A percentile compares a stretch with the other conserved stretches of the same genome.
phyloP scores from a whole-genome alignment of 2,797 vertebrate species.

The Gobio occitaniae region DNA sequence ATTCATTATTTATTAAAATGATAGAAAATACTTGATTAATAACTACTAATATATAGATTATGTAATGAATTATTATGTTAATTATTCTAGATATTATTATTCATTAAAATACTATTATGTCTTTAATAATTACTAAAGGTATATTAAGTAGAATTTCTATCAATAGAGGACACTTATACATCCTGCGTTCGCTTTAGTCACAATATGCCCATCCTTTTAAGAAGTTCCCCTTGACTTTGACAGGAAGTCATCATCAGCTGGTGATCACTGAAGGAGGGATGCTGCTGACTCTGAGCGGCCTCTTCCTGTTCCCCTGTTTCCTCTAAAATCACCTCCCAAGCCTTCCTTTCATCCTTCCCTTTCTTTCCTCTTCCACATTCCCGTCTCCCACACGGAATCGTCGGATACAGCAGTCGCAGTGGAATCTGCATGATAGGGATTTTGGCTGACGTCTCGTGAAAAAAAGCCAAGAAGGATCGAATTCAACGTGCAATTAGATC shows the following conservation, averaged over 20 bases:
- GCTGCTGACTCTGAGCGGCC: conserved; percentile 55
- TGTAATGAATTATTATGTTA: not conserved
- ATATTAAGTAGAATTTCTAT: not conserved
- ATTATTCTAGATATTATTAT: not conserved
- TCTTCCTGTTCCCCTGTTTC: conserved; percentile 66
- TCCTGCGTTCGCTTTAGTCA: not conserved
- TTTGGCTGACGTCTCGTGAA: conserved; percentile 21
- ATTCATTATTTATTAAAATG: not conserved
- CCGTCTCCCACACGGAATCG: conserved; percentile 35
- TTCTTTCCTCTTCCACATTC: conserved; percentile 54
- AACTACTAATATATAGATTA: not conserved
- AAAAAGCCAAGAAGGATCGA: conserved; percentile 37
- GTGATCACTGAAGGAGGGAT: conserved; percentile 65
- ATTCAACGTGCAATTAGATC: conserved; percentile 37
- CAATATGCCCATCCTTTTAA: conserved; percentile 1
- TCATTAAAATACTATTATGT: not conserved
- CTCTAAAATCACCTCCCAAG: conserved; percentile 5
- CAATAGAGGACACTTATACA: not conserved
- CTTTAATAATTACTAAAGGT: not conserved
- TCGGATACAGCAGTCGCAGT: conserved; percentile 37
- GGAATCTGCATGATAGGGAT: conserved; percentile 50
- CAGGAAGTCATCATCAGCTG: conserved; percentile 35
- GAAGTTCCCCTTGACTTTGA: conserved; percentile 58
- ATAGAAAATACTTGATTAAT: not conserved
- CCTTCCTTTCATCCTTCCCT: conserved; percentile 53